Base-by-base conservation (phyloP, 2,888 invertebrate genomes). In the Nemurella pictetii region DNA sequence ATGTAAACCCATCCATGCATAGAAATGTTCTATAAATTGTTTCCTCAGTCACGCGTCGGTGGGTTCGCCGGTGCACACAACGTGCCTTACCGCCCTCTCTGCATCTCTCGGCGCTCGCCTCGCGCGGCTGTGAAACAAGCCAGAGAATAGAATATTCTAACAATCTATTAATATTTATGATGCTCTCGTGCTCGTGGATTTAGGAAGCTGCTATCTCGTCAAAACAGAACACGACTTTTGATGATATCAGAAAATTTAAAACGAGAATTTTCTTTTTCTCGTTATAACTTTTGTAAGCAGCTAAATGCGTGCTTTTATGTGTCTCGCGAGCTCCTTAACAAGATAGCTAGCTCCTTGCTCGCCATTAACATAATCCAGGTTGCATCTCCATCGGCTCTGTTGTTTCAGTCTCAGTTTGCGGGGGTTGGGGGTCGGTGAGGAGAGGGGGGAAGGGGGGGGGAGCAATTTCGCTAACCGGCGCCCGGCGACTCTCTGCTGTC, bases 91-190 rank as follows among this genome's bases (percentile, higher is more conserved):
- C 75, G 26, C 12, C 75, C 75, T 75, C 27, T n/a, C 7, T 55
- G 55, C 55, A 55, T 55, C 55, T 55, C 20, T 55, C 55, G 20
- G 12, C 55, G 55, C 1, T 12, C 9, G 15, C 1, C 15, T 20
- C 12, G 55, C n/a, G n/a, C n/a, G n/a, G n/a, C n/a, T 55, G 55
- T 55, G 20, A 55, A 55, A 55, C 55, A 55, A 55, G 55, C 12
- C 55, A 55, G 55, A 55, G 55, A 55, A 55, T 55, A 55, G 55
- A 55, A 55, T 55, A 55, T 55, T 55, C 75, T 75, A 26, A 75
- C 75, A 27, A 26, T 75, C 75, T 75, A 75, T 75, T 75, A 75
- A 75, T 75, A 75, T 75, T 75, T 75, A 75, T 75, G 75, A 75
- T 28, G 75, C 28, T 27, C 75, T 15, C 75, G 55, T 75, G 27